Base-by-base conservation (phyloP, 2,113 vertebrate species). In the Ceratotherium simum region DNA sequence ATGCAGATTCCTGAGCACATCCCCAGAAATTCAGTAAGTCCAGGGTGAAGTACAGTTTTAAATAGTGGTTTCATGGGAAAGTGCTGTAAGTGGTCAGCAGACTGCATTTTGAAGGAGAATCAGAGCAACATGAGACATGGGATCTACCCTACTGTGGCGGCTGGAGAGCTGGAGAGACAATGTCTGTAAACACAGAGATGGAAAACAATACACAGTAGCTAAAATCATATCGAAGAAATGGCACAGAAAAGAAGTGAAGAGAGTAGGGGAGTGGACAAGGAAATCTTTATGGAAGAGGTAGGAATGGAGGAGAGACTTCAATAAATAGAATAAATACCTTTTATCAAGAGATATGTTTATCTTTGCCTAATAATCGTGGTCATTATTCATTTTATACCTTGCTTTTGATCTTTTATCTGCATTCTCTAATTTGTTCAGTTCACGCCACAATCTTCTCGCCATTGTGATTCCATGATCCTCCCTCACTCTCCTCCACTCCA, bases 61-160 rank as follows among this genome's bases (percentile, higher is more conserved):
- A 79, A 48, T 36, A 3, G 0, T 14, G 14, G 0, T 25, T 80
- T 86, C 78, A 8, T 10, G 3, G 25, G 33, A 58, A 60, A 64
- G 31, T 76, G 21, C 20, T 46, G 0, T 1, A 46, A 73, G 23
- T 64, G 46, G 31, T 51, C 56, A 27, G 23, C n/a, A 58, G 7
- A 23, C 33, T 60, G 27, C 29, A 48, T 78, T 88, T 93, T 51
- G 42, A 96, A 97, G 16, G 58, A 91, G 69, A 96, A 25, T 27
- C 8, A 23, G 70, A 42, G 70, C 21, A 82, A 69, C 29, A 60
- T 21, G 46, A 73, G 36, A 51, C 4, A 0, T 36, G 3, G 1
- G 1, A 2, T 10, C 29, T 27, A 48, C 6, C 5, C 27, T 54
- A 6, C 21, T 36, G 56, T 27, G 39, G 18, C 31, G 90, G 9